Base-by-base conservation (phyloP, 2,113 vertebrate species). In the Lepisosteus osseus region DNA sequence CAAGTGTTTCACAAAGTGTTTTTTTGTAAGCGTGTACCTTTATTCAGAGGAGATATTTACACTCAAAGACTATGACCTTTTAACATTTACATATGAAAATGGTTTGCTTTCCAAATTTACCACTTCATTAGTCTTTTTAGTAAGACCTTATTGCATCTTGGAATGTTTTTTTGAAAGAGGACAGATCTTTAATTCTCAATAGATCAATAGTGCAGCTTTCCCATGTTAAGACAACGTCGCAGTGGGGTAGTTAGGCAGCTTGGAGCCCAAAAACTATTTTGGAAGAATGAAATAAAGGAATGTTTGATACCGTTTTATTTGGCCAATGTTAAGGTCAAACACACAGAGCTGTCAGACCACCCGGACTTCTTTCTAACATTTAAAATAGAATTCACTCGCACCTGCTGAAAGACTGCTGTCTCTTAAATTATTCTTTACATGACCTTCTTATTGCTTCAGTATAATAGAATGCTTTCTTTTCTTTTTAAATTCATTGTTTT, bases 41-140 rank as follows among this genome's bases (percentile, higher is more conserved):
- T 77, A 83, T 81, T 79, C 74, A 77, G 78, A 70, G 75, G 59
- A 79, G 78, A 77, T 72, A 74, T 82, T 82, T 83, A 72, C 83
- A 82, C 84, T 81, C 80, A 66, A 77, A 56, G 47, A 72, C 72
- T 78, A 70, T 79, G 85, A 86, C 85, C 75, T 70, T 76, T 61
- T 79, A 83, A 78, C 86, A 90, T 93, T 93, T 90, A 80, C 87
- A 90, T 87, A 87, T 88, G 90, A 90, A 91, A 90, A 90, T 89
- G 71, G 82, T 81, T 81, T 83, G 81, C 83, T 90, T 87, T 88
- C 83, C 80, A 84, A 85, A 87, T 92, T 90, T 88, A 86, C 79
- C 83, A 88, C 82, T 85, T 91, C 86, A 90, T 92, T 93, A 91
- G 81, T 88, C 90, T 81, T 80, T 84, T 82, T 84, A 83, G 80